Evolutionary conservation across 2,113 vertebrate species (phyloP), one percentile per base, ranked within the genome.

Genomic region (Piliocolobus tephrosceles): DNA sequence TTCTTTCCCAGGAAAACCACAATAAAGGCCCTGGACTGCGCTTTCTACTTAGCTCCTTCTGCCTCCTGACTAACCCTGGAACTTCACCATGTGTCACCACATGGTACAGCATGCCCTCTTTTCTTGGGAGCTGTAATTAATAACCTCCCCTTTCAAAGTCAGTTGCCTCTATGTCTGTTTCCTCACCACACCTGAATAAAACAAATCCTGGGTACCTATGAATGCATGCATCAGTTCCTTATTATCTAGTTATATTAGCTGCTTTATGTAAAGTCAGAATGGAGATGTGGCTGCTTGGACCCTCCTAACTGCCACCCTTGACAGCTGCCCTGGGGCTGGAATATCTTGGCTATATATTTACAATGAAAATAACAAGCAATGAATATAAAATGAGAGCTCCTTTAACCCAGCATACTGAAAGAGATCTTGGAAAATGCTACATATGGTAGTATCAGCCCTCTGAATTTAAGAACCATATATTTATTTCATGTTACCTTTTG

Each of bases 401-500:
- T 83, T 93, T 55, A 55, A 90, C 17, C 1, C 43, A 75, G 16
- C 8, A 72, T 13, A 55, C 68, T 25, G 18, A 80, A 86, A 40
- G 30, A 32, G 18, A 64, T 50, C 50, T 86, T 92, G 43, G 45
- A 92, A 95, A 88, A 81, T 72, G 13, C 5, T 32, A 27, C 22
- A 68, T 72, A 18, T 61, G 22, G 25, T 79, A 64, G 13, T 4
- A 88, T 78, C 14, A 5, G 5, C 61, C 70, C 32, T 88, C 13
- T 82, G 11, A 72, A 68, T 82, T 61, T 91, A 32, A 17, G 22
- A 8, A 45, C 25, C 22, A 55, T 61, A 27, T 17, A 64, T 83
- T 90, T 38, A 88, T 89, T 88, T 92, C 30, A 66, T 68, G 58
- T 91, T 79, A 79, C 20, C 83, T 87, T 92, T 86, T 94, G 47